Percentiles rank a stretch among this genome's conserved stretches.
These are phyloP conservation scores for Chrysina gloriosa DNA, from an alignment of 2,888 invertebrate genomes.

Conservation along the genomic window DNA sequence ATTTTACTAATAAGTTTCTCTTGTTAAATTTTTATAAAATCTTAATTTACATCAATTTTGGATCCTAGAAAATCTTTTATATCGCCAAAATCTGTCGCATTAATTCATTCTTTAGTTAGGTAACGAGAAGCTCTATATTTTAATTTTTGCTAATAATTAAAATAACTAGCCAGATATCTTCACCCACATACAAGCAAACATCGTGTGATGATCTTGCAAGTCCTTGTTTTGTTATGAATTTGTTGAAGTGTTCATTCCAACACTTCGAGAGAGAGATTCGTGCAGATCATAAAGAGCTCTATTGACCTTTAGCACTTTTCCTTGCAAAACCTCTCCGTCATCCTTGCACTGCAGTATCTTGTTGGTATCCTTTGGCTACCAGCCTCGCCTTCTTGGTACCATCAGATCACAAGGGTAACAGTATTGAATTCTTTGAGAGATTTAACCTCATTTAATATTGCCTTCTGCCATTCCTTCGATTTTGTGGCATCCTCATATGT, in stretches of 20 bases:
- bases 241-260: neutral
- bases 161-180: neutral
- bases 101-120: neutral
- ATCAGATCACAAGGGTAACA: neutral
- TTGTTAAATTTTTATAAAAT: too few species aligned
- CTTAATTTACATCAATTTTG: too few species aligned
- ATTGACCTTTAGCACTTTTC: neutral
- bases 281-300: neutral
- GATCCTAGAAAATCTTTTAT: too few species aligned
- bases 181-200: slow-evolving; percentile 6
- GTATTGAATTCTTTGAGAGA: neutral
- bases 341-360: too few species aligned
- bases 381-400: neutral
- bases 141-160: neutral
- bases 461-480: slow-evolving; percentile 7
- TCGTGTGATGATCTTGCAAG: slow-evolving; percentile 1
- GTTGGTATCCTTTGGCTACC: too few species aligned
- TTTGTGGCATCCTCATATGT: slow-evolving; percentile 7
- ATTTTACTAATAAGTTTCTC: too few species aligned
- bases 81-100: too few species aligned
- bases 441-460: neutral
- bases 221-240: neutral
- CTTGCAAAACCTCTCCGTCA: too few species aligned
- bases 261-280: neutral
- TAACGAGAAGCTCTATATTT: neutral